Base-by-base conservation (phyloP, 2,888 invertebrate genomes). In the Julus scanicus region DNA sequence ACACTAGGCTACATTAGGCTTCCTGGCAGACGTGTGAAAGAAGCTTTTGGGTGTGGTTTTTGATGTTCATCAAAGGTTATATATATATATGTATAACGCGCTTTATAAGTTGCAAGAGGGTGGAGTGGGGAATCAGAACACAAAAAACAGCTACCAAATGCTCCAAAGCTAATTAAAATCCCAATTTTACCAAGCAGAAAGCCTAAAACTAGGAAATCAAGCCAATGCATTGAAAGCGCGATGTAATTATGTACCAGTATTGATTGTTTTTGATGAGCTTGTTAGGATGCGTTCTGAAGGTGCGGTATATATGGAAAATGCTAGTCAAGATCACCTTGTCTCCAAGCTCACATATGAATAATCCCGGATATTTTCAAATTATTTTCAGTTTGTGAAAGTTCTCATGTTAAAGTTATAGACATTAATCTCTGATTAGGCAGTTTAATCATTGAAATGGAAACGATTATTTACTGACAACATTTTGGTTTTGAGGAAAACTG, bases 221-320 rank as follows among this genome's bases (percentile, higher is more conserved):
- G 63, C n/a, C 63, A 63, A n/a, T 15, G n/a, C 17, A n/a, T n/a
- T 63, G 63, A 63, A 63, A n/a, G n/a, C n/a, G n/a, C 63, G 63
- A 63, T 2, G 63, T n/a, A 63, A 63, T 63, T 63, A 63, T 63
- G 63, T 13, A 63, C n/a, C n/a, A n/a, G 1, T n/a, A 63, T 63
- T n/a, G 63, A 63, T 63, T 63, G 63, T 63, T 63, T 63, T 17
- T 63, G 63, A 63, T 63, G 63, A n/a, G 63, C 63, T 63, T 63
- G 63, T 63, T 63, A 63, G 63, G 63, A 17, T 63, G 63, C 63
- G 5, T 3, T 63, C n/a, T 63, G 63, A n/a, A 63, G n/a, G 63
- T 63, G 63, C 63, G 6, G n/a, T n/a, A n/a, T n/a, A n/a, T n/a
- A n/a, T n/a, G 63, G 6, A 63, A 63, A 17, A 63, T n/a, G 63